Evolutionary conservation across 2,797 vertebrate genomes (phyloP).

Genomic region (Eidolon dupreanum): DNA sequence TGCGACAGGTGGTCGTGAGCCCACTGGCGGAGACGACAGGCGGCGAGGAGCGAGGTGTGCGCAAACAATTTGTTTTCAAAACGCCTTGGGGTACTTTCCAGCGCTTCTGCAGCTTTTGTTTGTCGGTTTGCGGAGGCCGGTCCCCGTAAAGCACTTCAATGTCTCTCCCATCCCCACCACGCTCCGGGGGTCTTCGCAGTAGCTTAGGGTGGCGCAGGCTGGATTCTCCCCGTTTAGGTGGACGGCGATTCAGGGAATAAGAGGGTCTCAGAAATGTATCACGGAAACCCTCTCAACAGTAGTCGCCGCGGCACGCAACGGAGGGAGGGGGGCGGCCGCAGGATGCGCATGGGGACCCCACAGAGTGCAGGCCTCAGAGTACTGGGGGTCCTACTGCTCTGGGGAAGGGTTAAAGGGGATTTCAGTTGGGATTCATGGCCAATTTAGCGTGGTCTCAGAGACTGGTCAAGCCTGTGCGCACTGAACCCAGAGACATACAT

Average conservation of each 20-base stretch:
- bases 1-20: constrained; percentile 79
- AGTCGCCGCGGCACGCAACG: background rate
- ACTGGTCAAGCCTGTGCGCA: background rate
- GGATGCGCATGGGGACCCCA: background rate
- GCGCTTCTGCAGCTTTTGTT: background rate
- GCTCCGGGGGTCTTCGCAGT: background rate
- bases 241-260: constrained; percentile 12
- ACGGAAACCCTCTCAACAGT: background rate
- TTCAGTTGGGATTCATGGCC: background rate
- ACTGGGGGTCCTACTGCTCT: background rate
- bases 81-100: background rate
- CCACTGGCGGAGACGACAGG: constrained; percentile 24
- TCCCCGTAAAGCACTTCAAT: background rate
- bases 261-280: background rate
- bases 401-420: background rate
- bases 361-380: background rate
- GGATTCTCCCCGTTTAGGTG: background rate
- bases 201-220: background rate
- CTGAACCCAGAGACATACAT: background rate
- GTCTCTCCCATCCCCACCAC: background rate
- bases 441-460: background rate
- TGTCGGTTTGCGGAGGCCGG: background rate
- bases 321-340: no score
- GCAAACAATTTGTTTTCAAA: background rate
- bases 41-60: background rate